phyloP scores from a whole-genome alignment of 2,888 invertebrate species.

The Plagodis pulveraria region DNA sequence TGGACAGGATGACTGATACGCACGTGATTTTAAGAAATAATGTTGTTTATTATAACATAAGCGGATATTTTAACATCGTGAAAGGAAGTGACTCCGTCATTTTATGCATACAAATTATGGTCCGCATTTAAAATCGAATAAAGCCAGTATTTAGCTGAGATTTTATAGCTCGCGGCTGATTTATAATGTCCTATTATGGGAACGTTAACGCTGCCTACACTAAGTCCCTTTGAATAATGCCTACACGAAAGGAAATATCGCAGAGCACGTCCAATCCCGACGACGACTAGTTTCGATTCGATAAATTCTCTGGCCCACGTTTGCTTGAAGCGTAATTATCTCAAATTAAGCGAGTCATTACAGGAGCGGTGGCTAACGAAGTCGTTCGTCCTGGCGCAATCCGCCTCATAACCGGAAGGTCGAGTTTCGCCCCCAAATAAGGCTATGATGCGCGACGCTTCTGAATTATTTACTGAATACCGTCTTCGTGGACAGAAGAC shows the following conservation, averaged over 20 bases:
- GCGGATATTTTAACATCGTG: conserved; percentile 78
- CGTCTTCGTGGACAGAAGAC: conserved; percentile 58
- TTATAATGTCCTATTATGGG: conserved; percentile 59
- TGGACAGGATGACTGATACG: conserved; percentile 74
- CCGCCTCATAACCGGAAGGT: conserved; percentile 72
- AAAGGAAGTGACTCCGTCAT: conserved; percentile 68
- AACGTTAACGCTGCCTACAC: conserved; percentile 61
- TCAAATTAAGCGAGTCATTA: conserved; percentile 80
- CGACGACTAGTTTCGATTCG: conserved; percentile 56
- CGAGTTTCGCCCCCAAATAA: conserved; percentile 71
- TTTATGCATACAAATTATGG: conserved; percentile 73
- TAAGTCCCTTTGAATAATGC: conserved; percentile 49
- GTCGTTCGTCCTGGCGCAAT: conserved; percentile 55
- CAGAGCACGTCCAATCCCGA: conserved; percentile 46
- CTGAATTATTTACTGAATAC: conserved; percentile 65
- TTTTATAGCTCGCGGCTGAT: conserved; percentile 61
- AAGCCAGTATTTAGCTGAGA: conserved; percentile 62
- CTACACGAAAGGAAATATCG: conserved; percentile 50
- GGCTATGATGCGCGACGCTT: conserved; percentile 40
- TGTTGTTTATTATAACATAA: conserved; percentile 73
- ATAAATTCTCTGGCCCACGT: conserved; percentile 70
- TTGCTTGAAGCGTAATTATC: conserved; percentile 75
- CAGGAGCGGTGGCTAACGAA: conserved; percentile 71
- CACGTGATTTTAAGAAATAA: conserved; percentile 72
- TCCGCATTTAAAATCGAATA: conserved; percentile 68